phyloP scores from a whole-genome alignment of 2,113 vertebrate species.

The Rhinopomastus cyanomelas region DNA sequence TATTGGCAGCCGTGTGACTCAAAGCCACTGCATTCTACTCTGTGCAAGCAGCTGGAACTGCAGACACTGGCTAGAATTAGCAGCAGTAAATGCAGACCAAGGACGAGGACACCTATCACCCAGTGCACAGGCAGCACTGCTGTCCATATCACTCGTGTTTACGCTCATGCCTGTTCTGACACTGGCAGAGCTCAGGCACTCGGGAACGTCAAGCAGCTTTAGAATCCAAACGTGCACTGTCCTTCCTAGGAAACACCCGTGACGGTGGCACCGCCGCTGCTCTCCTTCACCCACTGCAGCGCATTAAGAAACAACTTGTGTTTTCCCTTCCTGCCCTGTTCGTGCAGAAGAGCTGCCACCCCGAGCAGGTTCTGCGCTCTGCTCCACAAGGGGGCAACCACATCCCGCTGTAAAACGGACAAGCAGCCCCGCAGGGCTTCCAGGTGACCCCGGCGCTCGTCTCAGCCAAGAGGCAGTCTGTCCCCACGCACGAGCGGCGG shows the following conservation, averaged over 20 bases:
- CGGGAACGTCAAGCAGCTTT: background rate
- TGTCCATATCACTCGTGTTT: background rate
- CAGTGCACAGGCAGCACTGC: background rate
- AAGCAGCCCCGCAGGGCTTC: background rate
- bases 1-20: background rate
- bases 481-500: background rate
- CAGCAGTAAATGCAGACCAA: background rate
- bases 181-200: background rate
- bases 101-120: background rate
- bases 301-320: background rate
- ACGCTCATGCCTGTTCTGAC: background rate
- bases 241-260: background rate
- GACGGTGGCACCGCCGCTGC: background rate
- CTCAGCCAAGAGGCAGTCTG: background rate
- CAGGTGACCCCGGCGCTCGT: background rate
- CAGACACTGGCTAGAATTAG: background rate
- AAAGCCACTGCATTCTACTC: background rate
- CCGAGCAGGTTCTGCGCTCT: background rate
- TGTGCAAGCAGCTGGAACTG: background rate
- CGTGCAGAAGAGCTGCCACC: background rate
- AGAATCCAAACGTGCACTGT: background rate
- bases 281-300: background rate
- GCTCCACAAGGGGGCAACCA: constrained; percentile 80
- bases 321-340: background rate
- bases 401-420: constrained; percentile 6